Evolutionary conservation across 2,113 vertebrate species (phyloP).

Genomic region (Salvelinus fontinalis): DNA sequence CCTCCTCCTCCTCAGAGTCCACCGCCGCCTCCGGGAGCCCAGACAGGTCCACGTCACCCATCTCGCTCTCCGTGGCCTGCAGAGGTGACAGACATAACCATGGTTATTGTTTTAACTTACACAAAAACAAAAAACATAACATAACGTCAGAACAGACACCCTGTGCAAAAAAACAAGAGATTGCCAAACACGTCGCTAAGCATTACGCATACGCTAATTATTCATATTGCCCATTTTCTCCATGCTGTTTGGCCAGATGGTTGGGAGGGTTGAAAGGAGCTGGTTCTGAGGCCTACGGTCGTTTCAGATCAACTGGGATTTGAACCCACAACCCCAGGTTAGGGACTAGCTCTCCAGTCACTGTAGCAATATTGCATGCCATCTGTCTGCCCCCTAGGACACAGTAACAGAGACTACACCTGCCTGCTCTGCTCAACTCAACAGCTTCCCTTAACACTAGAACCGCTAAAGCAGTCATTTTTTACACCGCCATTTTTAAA

Average conservation of each 20-base stretch:
- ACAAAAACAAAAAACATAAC: not conserved
- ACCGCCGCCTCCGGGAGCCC: conserved; percentile 94
- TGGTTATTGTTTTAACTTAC: not conserved
- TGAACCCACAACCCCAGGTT: conserved; percentile 4
- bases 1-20: conserved; percentile 96
- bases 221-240: not conserved
- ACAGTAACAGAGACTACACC: not conserved
- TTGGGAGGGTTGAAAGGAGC: not conserved
- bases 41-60: conserved; percentile 94
- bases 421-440: not conserved
- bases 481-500: no score
- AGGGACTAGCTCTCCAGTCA: not conserved
- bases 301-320: not conserved
- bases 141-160: not conserved
- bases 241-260: not conserved
- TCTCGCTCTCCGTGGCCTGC: conserved; percentile 94
- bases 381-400: conserved; percentile 7
- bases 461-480: no score
- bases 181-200: no score
- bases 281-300: no score
- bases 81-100: conserved; percentile 9
- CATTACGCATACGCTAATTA: not conserved
- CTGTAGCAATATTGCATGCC: not conserved
- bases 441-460: no score
- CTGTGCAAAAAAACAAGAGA: no score